Conservation (phyloP, 1,140 invertebrate species). For the Rhopalosiphum maidis region DNA sequence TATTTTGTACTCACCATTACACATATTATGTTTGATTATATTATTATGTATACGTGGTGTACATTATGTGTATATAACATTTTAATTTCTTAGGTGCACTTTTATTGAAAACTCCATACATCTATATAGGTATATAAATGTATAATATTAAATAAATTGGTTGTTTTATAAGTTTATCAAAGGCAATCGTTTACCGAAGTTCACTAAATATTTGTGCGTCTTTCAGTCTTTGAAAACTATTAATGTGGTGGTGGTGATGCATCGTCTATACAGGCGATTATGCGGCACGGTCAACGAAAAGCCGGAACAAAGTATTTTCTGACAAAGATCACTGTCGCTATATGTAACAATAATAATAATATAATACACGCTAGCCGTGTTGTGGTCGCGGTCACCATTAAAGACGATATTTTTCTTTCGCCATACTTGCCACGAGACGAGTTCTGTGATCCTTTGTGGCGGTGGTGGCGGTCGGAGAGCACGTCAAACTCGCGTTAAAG, state of each 20-base stretch:
- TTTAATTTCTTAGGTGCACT: neutral
- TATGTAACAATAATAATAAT: neutral
- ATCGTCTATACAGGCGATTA: neutral
- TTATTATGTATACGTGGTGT: no score
- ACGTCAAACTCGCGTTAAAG: constrained; percentile 36
- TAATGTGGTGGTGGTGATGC: neutral
- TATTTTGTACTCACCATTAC: neutral
- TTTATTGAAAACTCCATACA: neutral
- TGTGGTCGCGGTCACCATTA: neutral
- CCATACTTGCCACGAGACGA: neutral
- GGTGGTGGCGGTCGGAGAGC: neutral
- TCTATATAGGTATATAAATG: no score
- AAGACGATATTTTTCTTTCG: neutral
- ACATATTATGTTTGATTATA: no score
- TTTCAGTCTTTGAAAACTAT: neutral
- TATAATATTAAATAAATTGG: neutral
- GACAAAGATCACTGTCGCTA: neutral
- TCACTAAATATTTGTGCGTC: neutral
- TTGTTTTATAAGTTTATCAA: no score
- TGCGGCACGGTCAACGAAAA: neutral
- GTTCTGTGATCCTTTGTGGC: neutral
- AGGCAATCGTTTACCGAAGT: no score
- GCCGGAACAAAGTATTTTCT: neutral
- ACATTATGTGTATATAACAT: neutral
- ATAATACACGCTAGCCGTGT: neutral